Evolutionary conservation across 1,140 invertebrate genomes (phyloP).

Genomic region (Calliphora vicina): DNA sequence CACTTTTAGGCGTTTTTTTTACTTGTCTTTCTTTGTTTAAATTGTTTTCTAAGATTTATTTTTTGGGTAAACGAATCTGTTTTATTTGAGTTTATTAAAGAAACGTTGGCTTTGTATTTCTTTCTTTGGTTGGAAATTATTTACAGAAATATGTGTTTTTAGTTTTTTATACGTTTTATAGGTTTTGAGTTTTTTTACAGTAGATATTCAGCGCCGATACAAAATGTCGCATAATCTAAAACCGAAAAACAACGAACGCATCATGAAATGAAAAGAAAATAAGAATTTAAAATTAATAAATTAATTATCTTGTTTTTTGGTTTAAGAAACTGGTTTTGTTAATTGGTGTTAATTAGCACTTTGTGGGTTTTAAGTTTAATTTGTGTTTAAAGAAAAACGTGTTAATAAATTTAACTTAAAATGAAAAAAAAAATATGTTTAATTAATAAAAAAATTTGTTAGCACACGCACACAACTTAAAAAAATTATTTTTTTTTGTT

Average conservation of each 20-base stretch:
- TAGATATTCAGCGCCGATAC: constrained; percentile 64
- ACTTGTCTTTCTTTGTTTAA: neutral
- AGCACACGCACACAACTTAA: constrained; percentile 62
- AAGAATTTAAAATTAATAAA: constrained; percentile 57
- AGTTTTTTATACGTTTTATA: no score
- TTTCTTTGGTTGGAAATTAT: neutral
- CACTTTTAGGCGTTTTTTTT: constrained; percentile 11
- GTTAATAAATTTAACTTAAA: constrained; percentile 15
- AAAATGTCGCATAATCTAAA: constrained; percentile 64
- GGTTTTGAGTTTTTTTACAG: constrained; percentile 53
- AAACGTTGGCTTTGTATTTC: neutral
- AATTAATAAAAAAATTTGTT: constrained; percentile 51
- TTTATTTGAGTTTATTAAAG: neutral
- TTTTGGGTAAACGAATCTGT: neutral
- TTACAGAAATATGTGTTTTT: neutral
- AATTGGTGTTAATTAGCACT: neutral
- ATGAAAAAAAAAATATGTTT: constrained; percentile 29
- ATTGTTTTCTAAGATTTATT: neutral
- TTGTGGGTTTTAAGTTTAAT: neutral
- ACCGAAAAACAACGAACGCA: constrained; percentile 60
- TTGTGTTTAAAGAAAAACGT: neutral
- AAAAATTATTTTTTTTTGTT: constrained; percentile 29
- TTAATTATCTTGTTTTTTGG: constrained; percentile 38
- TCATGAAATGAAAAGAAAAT: constrained; percentile 60
- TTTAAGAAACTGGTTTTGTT: neutral